Percentiles rank a stretch among this genome's conserved stretches.
Conservation (phyloP, 2,888 invertebrate genomes). For the Shargacucullia verbasci region DNA sequence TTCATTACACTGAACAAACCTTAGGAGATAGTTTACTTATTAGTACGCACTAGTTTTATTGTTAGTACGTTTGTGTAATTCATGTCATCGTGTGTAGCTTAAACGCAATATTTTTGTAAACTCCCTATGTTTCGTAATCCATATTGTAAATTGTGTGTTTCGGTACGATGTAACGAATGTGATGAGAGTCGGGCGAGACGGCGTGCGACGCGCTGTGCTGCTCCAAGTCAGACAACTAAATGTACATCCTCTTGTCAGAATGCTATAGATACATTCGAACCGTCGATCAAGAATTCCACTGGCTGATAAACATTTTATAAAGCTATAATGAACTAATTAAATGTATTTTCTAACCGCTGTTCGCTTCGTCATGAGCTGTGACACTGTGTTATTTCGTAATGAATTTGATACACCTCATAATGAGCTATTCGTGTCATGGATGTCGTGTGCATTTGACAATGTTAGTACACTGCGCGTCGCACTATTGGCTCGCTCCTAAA, state of each 20-base stretch:
- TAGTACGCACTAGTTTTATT: constrained; percentile 38
- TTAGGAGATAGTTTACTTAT: constrained; percentile 28
- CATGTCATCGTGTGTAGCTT: constrained; percentile 37
- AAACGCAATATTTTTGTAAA: constrained; percentile 48
- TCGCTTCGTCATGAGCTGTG: too few species aligned
- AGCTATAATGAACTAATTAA: too few species aligned
- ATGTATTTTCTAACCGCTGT: too few species aligned
- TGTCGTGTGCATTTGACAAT: too few species aligned
- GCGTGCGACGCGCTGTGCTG: not conserved
- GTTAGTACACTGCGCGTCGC: not conserved
- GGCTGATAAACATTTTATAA: too few species aligned
- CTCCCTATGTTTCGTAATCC: constrained; percentile 36
- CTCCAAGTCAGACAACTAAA: not conserved
- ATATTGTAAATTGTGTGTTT: constrained; percentile 25
- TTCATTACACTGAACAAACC: constrained; percentile 42
- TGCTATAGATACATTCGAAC: not conserved
- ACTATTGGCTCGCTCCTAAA: constrained; percentile 13
- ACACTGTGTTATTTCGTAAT: too few species aligned
- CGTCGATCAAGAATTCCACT: too few species aligned
- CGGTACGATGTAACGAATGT: constrained; percentile 33
- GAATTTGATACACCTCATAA: too few species aligned
- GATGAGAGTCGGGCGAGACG: constrained; percentile 42
- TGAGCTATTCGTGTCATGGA: too few species aligned
- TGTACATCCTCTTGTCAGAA: not conserved
- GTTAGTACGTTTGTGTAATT: constrained; percentile 28